Percentiles rank a stretch among this genome's conserved stretches.
These are phyloP conservation scores for Microctonus hyperodae DNA, from an alignment of 2,888 invertebrate species.

Conservation along the genomic window DNA sequence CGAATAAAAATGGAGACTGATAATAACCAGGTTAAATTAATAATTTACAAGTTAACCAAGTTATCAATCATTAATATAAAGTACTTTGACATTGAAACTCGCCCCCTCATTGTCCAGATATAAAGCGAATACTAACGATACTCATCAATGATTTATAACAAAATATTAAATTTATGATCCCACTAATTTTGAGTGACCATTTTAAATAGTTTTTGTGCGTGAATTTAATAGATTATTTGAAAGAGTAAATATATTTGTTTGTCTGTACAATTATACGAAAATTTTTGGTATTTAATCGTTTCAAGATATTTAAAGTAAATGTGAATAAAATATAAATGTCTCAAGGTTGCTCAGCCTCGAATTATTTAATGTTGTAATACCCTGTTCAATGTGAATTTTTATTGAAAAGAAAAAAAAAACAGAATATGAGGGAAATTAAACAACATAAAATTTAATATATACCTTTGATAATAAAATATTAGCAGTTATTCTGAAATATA, in stretches of 20 bases:
- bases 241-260: background rate
- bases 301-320: background rate
- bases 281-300: background rate
- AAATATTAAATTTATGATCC: background rate
- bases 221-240: background rate
- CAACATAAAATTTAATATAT: background rate
- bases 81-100: conserved; percentile 26
- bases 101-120: background rate
- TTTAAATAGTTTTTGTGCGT: background rate
- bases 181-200: background rate
- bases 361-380: too few species aligned
- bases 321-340: background rate
- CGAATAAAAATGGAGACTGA: background rate
- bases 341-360: background rate
- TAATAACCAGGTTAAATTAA: conserved; percentile 16
- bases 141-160: background rate
- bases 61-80: background rate
- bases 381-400: too few species aligned
- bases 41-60: conserved; percentile 6
- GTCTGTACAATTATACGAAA: background rate
- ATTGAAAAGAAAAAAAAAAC: background rate
- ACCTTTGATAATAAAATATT: background rate
- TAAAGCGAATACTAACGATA: background rate
- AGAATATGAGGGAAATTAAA: background rate
- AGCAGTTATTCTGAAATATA: background rate